phyloP scores from a whole-genome alignment of 2,113 vertebrate genomes.

The Pseudopodoces humilis region DNA sequence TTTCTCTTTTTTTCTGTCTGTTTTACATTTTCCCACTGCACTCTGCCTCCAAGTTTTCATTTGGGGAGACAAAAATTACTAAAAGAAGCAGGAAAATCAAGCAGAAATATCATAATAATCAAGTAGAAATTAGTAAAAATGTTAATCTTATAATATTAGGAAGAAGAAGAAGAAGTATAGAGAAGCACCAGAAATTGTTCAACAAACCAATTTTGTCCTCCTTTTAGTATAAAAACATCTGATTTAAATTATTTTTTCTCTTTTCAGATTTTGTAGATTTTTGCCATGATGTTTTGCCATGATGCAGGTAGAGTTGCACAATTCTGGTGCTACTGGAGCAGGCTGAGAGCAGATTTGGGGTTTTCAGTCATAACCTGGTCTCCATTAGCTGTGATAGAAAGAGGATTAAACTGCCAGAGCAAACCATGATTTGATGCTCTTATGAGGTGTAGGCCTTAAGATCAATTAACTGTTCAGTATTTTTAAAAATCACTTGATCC shows the following conservation, averaged over 20 bases:
- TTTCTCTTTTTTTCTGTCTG: not conserved
- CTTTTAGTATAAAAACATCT: not conserved
- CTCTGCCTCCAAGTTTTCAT: not conserved
- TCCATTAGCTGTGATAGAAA: accelerated
- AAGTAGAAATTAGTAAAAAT: not conserved
- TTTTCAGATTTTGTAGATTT: not conserved
- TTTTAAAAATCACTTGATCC: not conserved
- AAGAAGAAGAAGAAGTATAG: not conserved
- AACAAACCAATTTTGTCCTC: not conserved
- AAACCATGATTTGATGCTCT: not conserved
- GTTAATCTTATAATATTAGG: too few relatives aligned
- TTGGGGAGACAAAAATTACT: not conserved
- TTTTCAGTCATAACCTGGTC: not conserved
- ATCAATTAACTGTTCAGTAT: not conserved
- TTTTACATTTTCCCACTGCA: not conserved
- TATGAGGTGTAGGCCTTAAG: not conserved
- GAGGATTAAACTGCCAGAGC: not conserved
- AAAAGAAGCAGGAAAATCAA: not conserved
- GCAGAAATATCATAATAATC: too few relatives aligned
- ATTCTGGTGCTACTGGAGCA: not conserved
- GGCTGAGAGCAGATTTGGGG: not conserved
- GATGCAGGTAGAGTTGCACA: not conserved
- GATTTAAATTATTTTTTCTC: not conserved
- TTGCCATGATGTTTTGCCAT: not conserved
- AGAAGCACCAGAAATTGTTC: not conserved